Base-by-base conservation (phyloP, 2,888 invertebrate species). In the Ctena decussata region DNA sequence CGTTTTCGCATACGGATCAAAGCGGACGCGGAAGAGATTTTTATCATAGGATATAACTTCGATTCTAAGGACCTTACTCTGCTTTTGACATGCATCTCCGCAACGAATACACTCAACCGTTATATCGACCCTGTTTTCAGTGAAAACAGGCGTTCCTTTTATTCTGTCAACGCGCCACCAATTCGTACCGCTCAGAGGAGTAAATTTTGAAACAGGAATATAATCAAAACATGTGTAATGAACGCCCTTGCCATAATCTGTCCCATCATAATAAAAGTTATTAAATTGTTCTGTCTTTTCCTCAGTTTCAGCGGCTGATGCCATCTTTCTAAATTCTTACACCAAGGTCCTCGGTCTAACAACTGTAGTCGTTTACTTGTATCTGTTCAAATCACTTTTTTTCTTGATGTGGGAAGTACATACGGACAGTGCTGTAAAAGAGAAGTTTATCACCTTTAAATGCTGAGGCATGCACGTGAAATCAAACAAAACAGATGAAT, bases 141-240 rank as follows among this genome's bases (percentile, higher is more conserved):
- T n/a, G 8, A 60, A 5, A 11, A 6, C 6, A 27, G 60, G 60
- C 27, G 5, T 27, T 60, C 60, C 60, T 1, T 12, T 24, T 27
- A 60, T 60, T 12, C 12, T 30, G 18, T 60, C 60, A 27, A 60
- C 60, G 60, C 60, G 30, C 60, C 60, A 60, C 60, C 60, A 60
- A 30, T 60, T 30, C 8, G 32, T 30, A 12, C 60, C 60, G 18
- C 60, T 60, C 6, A 60, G 30, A 6, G 60, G 60, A 5, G 60
- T 60, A 30, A 60, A 60, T 30, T 18, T 6, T 6, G 60, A 60
- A 3, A 60, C 60, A 12, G 60, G 60, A 24, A 60, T 30, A 30
- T 60, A 60, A 60, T 60, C 60, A 27, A 60, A 18, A 30, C 60
- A 60, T 21, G 60, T 60, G 60, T 60, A 60, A 60, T 60, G 60